Base-by-base conservation (phyloP, 2,797 vertebrate genomes). In the Lepilemur septentrionalis region DNA sequence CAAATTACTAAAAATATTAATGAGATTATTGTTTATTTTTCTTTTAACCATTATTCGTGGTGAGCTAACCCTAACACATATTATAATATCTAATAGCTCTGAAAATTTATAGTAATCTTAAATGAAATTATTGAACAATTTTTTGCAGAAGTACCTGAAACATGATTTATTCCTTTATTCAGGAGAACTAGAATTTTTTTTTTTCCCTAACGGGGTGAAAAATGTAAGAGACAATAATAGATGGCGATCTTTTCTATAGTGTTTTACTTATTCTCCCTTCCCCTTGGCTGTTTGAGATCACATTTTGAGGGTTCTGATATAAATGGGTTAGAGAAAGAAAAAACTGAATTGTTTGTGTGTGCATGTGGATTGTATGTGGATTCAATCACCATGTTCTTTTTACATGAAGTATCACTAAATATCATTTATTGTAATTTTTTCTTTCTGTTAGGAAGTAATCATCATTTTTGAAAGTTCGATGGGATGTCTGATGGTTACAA, bases 81-180 rank as follows among this genome's bases (percentile, higher is more conserved):
- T 30, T 79, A 17, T 43, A 85, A 70, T 75, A 22, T 2, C 65
- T 46, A 95, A 55, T 41, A 43, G 15, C 20, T 87, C 48, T 90
- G 46, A 89, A 93, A 88, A 43, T 88, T 10, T 78, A 30, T 61
- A 55, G 41, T 63, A 80, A 90, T 35, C 25, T 78, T 93, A 88
- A 75, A 43, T 67, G 80, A 90, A 93, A 86, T 72, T 48, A 6
- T 95, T 72, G n/a, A 25, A 72, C n/a, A 17, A 35, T 86, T 96
- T 94, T 28, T 87, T 86, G 8, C 0, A 59, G 43, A 82, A 89
- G 2, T 83, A 85, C 35, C 81, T 93, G 10, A 94, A 86, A 79
- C 17, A 57, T 41, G 63, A 89, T 55, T 90, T 2, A 61, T 76
- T 93, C n/a, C 30, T 88, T 79, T 41, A 92, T 76, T 93, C 3